Evolutionary conservation across 2,113 vertebrate genomes (phyloP).

Genomic region (Vulpes lagopus): DNA sequence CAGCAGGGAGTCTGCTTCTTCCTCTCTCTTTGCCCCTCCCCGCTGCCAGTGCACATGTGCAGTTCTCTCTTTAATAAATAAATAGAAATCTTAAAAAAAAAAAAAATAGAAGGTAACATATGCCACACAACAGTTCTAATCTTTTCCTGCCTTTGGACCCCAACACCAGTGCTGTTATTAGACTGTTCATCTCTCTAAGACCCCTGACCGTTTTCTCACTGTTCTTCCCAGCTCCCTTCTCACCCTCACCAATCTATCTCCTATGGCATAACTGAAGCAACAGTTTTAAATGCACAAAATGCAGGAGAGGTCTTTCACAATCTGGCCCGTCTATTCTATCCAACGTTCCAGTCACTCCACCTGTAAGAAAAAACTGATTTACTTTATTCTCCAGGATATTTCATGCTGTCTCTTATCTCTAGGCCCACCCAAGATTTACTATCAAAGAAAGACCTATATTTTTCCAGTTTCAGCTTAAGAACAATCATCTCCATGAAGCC

Average conservation of each 20-base stretch:
- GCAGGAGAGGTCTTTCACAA: neutral
- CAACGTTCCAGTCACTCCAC: neutral
- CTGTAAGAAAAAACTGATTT: neutral
- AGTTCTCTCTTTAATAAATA: neutral
- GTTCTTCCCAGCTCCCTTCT: conserved; percentile 9
- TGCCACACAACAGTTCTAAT: neutral
- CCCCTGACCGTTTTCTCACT: neutral
- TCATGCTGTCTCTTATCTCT: neutral
- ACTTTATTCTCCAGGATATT: conserved; percentile 23
- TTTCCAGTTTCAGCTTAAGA: conserved; percentile 14
- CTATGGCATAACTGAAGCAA: neutral
- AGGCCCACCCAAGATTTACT: conserved; percentile 18
- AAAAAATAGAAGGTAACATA: neutral
- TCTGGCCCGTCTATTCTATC: neutral
- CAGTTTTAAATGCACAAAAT: conserved; percentile 36
- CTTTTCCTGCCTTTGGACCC: neutral
- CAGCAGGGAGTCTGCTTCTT: neutral
- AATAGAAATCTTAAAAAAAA: neutral
- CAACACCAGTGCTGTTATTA: neutral
- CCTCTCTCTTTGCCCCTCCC: neutral
- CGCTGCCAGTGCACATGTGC: too few relatives aligned
- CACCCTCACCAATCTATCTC: neutral
- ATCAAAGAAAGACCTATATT: conserved; percentile 16
- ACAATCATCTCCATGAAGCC: neutral
- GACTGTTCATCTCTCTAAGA: neutral